Conservation (phyloP, 2,113 vertebrate genomes). For the Daubentonia madagascariensis region DNA sequence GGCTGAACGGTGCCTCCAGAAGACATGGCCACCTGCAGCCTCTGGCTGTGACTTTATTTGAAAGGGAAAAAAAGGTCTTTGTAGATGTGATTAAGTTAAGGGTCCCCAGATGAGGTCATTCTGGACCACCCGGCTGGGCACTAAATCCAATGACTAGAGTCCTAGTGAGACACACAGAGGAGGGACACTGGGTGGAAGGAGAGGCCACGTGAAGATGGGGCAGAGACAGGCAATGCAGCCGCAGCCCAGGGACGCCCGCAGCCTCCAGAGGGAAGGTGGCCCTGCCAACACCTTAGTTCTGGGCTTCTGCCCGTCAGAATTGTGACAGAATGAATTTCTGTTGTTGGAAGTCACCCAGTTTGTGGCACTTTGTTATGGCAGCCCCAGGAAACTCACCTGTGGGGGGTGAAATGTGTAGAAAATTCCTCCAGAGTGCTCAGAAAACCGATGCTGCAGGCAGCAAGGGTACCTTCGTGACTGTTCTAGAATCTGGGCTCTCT, state of each 20-base stretch:
- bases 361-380: fast-evolving
- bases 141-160: not conserved
- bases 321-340: fast-evolving
- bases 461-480: fast-evolving
- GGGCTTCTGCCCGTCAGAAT: not conserved
- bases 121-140: not conserved
- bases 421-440: fast-evolving
- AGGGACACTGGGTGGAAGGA: no score
- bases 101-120: not conserved
- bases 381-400: not conserved
- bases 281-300: fast-evolving
- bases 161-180: not conserved
- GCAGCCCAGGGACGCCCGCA: fast-evolving
- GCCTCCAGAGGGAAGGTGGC: fast-evolving
- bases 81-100: not conserved
- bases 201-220: not conserved
- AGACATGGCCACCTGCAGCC: not conserved
- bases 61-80: not conserved
- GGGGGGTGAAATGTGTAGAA: fast-evolving
- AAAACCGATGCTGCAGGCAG: fast-evolving
- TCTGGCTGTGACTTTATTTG: not conserved
- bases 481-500: not conserved
- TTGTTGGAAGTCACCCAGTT: not conserved
- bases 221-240: not conserved
- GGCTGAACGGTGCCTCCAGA: not conserved